phyloP scores from a whole-genome alignment of 2,113 vertebrate species.

The Cynocephalus volans region DNA sequence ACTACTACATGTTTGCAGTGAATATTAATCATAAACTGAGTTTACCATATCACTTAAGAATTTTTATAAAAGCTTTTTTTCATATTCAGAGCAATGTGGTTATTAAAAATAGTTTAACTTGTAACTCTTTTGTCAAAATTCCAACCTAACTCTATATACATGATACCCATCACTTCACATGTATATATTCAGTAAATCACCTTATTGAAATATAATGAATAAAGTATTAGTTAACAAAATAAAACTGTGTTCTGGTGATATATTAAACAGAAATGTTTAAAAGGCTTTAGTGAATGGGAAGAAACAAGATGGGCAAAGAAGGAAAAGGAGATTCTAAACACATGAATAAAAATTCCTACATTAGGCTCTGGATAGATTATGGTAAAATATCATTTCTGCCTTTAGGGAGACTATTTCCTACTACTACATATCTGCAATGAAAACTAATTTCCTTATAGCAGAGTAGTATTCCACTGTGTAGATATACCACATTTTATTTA shows the following conservation, averaged over 20 bases:
- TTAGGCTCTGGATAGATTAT: too few species aligned
- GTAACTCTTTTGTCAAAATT: constrained; percentile 13
- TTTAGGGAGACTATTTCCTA: not conserved
- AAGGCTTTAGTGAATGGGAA: not conserved
- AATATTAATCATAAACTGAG: constrained; percentile 24
- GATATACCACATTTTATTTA: too few species aligned
- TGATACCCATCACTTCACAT: not conserved
- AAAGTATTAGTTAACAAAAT: not conserved
- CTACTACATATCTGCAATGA: not conserved
- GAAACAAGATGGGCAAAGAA: not conserved
- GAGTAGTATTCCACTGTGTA: too few species aligned
- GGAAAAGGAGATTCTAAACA: not conserved
- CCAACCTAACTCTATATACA: not conserved
- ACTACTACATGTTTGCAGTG: not conserved
- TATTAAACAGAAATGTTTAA: not conserved
- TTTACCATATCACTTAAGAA: not conserved
- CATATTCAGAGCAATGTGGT: not conserved
- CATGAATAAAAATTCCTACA: not conserved
- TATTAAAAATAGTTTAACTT: not conserved
- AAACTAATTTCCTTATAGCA: not conserved
- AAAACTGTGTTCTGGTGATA: not conserved
- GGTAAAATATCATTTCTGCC: not conserved
- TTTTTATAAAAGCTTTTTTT: not conserved
- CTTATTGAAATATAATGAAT: not conserved
- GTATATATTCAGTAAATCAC: not conserved